phyloP scores from a whole-genome alignment of 1,140 invertebrate species.

The Cotesia chilonis region DNA sequence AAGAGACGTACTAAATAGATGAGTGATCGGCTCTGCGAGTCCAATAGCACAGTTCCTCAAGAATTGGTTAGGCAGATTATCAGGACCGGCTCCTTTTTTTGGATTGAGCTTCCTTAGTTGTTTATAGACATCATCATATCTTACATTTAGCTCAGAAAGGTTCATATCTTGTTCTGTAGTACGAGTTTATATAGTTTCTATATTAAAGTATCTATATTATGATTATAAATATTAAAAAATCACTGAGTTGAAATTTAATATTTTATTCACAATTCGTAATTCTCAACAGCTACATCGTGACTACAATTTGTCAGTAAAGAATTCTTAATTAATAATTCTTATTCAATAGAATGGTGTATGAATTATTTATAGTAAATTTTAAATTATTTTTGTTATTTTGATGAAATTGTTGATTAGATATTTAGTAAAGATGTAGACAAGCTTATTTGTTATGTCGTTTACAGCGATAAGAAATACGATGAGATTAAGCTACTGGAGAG shows the following conservation, averaged over 20 bases:
- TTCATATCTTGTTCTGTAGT: not conserved
- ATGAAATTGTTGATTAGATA: not conserved
- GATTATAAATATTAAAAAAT: no score
- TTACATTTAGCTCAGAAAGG: not conserved
- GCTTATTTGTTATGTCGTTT: constrained; percentile 8
- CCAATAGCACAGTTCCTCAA: not conserved
- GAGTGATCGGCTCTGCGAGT: not conserved
- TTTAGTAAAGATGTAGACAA: not conserved
- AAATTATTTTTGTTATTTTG: not conserved
- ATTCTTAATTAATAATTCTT: no score
- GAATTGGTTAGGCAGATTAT: not conserved
- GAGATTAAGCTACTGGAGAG: no score
- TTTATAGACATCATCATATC: not conserved
- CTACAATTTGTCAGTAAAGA: no score
- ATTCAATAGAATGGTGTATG: no score
- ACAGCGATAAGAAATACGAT: not conserved
- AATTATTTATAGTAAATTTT: no score
- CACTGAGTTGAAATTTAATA: no score
- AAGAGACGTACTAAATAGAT: not conserved
- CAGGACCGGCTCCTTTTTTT: not conserved
- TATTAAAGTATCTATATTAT: no score
- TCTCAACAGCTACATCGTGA: no score
- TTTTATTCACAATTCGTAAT: no score
- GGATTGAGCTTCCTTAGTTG: not conserved
- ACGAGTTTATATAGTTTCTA: no score